Conservation (phyloP, 2,113 vertebrate genomes). For the Fulica atra region DNA sequence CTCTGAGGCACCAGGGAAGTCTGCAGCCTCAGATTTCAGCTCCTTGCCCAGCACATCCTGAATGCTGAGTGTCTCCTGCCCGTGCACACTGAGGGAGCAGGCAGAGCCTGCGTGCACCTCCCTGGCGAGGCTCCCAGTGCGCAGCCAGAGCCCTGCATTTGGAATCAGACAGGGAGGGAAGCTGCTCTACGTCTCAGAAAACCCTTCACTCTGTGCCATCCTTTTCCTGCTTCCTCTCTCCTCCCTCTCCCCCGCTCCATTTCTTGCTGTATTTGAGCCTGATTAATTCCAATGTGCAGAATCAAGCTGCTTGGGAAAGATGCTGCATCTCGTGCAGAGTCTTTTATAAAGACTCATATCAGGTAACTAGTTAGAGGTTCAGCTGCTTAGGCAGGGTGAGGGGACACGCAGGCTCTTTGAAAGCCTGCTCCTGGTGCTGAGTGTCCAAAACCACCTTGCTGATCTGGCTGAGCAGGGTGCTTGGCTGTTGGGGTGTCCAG, state of each 20-base stretch:
- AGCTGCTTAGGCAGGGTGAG: not conserved
- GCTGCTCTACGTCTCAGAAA: not conserved
- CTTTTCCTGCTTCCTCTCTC: not conserved
- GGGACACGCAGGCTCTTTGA: not conserved
- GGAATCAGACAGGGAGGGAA: not conserved
- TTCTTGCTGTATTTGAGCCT: not conserved
- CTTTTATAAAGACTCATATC: not conserved
- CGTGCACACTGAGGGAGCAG: fast-evolving
- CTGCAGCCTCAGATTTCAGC: not conserved
- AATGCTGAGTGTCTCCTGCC: not conserved
- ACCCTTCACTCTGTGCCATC: not conserved
- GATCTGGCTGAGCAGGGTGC: not conserved
- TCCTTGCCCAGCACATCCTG: not conserved
- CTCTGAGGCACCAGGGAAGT: not conserved
- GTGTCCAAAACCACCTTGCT: not conserved
- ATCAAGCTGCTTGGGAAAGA: not conserved
- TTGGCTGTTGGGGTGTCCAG: not conserved
- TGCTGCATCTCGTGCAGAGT: not conserved
- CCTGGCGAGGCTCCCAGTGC: not conserved
- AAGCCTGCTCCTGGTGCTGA: not conserved
- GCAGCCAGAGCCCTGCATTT: not conserved
- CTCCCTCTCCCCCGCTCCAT: not conserved
- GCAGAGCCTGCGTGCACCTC: not conserved
- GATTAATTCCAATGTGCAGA: not conserved
- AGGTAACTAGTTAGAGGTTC: not conserved